Percentiles rank a stretch among this genome's conserved stretches.
Evolutionary conservation across 2,113 vertebrate genomes (phyloP).

Genomic region (Calyptomena viridis): DNA sequence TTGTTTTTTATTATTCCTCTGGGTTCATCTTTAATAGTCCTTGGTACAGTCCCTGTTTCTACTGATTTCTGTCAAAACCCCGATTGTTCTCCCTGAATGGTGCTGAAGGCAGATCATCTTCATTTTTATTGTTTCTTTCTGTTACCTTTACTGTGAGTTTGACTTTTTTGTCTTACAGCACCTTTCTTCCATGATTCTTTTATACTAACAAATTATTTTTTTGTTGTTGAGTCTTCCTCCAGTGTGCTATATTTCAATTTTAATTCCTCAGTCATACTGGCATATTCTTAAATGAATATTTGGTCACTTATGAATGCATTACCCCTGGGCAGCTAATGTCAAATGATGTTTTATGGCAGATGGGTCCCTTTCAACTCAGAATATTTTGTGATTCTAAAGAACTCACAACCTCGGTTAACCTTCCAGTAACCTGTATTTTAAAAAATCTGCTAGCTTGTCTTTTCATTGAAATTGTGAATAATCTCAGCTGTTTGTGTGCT

Average conservation of each 20-base stretch:
- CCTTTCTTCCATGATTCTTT: neutral
- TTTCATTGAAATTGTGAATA: neutral
- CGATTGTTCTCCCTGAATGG: neutral
- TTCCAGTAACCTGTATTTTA: neutral
- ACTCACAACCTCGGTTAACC: neutral
- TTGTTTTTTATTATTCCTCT: neutral
- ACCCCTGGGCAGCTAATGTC: neutral
- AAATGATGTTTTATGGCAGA: neutral
- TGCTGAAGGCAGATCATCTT: neutral
- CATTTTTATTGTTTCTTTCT: neutral
- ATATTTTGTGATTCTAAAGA: neutral
- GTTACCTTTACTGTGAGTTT: neutral
- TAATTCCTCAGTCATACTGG: neutral
- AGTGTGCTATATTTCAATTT: neutral
- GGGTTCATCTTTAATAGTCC: neutral
- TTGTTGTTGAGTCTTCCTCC: neutral
- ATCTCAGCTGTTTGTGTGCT: neutral
- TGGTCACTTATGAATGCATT: neutral
- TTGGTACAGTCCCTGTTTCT: neutral
- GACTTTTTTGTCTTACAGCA: neutral
- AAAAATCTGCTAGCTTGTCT: neutral
- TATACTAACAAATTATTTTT: neutral
- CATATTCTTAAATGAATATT: neutral
- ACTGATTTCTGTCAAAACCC: neutral
- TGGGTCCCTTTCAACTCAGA: neutral